Percentiles rank a stretch among this genome's conserved stretches.
Evolutionary conservation across 2,113 vertebrate species (phyloP).

Genomic region (Pelobates fuscus): DNA sequence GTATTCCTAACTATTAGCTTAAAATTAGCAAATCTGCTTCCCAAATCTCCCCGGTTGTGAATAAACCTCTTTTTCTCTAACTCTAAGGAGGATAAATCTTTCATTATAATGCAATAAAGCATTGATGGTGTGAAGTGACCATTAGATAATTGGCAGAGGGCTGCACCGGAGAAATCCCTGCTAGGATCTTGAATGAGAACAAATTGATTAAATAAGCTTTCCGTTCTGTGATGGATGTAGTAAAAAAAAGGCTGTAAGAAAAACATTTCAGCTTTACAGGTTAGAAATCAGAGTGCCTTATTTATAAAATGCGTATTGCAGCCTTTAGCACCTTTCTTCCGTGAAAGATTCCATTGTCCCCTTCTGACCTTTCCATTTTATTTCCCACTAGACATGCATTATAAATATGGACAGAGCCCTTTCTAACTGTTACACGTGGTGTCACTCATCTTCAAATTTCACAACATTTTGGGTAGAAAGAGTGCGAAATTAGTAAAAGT

Average conservation of each 20-base stretch:
- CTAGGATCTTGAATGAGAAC: constrained; percentile 3
- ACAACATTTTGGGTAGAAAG: too few species aligned
- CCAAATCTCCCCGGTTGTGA: too few species aligned
- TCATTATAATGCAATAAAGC: background rate
- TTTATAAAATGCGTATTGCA: constrained; percentile 16
- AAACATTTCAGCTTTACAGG: constrained; percentile 7
- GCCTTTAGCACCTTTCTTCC: constrained; percentile 15
- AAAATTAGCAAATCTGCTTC: too few species aligned
- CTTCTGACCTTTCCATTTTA: constrained; percentile 11
- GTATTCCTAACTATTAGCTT: too few species aligned
- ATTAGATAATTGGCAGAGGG: background rate
- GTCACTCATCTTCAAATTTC: too few species aligned
- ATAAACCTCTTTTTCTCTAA: too few species aligned
- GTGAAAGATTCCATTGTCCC: background rate
- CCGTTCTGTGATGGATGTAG: background rate
- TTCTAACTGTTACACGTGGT: too few species aligned
- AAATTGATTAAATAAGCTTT: background rate
- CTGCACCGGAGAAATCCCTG: background rate
- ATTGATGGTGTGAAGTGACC: background rate
- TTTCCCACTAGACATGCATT: constrained; percentile 33
- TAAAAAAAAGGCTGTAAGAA: background rate
- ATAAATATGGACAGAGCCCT: constrained; percentile 28
- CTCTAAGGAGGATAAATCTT: background rate
- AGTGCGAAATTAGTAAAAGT: too few species aligned
- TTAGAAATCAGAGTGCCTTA: background rate